Conservation (phyloP, 1,140 invertebrate species). For the Orius laevigatus region DNA sequence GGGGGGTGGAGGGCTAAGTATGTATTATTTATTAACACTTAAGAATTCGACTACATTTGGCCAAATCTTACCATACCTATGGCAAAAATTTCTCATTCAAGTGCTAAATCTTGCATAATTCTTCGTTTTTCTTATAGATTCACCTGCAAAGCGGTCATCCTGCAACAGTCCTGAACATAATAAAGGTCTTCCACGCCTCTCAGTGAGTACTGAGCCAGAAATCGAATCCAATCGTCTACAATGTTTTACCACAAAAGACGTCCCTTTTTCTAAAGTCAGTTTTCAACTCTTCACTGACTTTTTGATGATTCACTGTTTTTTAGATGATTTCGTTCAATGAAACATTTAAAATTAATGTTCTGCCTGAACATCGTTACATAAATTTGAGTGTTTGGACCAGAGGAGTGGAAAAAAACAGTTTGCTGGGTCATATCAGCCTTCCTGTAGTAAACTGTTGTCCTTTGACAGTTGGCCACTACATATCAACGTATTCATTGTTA, state of each 20-base stretch:
- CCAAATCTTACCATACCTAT: no score
- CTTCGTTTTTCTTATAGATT: slow-evolving; percentile 18
- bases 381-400: slow-evolving; percentile 68
- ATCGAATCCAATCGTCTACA: slow-evolving; percentile 18
- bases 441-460: slow-evolving; percentile 63
- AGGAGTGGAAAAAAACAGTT: slow-evolving; percentile 36
- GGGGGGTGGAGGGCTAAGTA: no score
- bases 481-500: slow-evolving; percentile 53
- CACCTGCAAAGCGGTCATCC: slow-evolving; percentile 21
- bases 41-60: no score
- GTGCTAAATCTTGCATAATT: no score
- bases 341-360: slow-evolving; percentile 49
- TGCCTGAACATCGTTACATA: slow-evolving; percentile 54
- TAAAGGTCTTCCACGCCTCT: slow-evolving; percentile 14
- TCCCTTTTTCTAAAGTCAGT: slow-evolving; percentile 22
- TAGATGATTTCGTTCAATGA: slow-evolving; percentile 57
- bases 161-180: slow-evolving; percentile 20
- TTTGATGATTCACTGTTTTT: slow-evolving; percentile 24
- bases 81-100: no score
- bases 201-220: slow-evolving; percentile 16
- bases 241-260: slow-evolving; percentile 20
- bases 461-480: slow-evolving; percentile 60
- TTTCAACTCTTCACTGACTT: background rate
- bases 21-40: no score
- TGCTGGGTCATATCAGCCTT: slow-evolving; percentile 65